A percentile compares a stretch with the other conserved stretches of the same genome.
Conservation (phyloP, 2,797 vertebrate genomes). For the Rhyacichthys aspro region DNA sequence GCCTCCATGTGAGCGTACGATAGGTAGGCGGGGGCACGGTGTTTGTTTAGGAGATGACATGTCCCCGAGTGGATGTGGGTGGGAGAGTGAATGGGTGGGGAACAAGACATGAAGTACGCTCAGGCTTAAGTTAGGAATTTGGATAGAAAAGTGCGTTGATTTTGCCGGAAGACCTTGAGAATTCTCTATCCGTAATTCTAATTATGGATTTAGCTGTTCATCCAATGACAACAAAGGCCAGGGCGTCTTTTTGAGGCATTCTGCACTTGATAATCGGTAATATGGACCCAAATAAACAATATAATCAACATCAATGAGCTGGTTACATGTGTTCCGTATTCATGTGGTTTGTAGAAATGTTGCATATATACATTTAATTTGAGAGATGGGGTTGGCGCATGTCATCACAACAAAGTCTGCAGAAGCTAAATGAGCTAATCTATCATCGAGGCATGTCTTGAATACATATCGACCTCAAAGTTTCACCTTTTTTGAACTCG, state of each 20-base stretch:
- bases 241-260: too few species aligned
- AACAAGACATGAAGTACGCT: constrained; percentile 51
- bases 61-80: constrained; percentile 42
- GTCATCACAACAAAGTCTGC: constrained; percentile 53
- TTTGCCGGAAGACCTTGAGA: too few species aligned
- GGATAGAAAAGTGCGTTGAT: too few species aligned
- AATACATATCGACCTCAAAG: constrained; percentile 41
- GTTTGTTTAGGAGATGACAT: constrained; percentile 49
- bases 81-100: constrained; percentile 41
- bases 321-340: too few species aligned
- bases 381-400: constrained; percentile 42
- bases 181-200: too few species aligned
- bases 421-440: constrained; percentile 53
- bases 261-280: too few species aligned
- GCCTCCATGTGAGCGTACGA: constrained; percentile 42
- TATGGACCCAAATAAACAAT: too few species aligned
- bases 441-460: constrained; percentile 38
- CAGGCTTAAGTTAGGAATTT: background rate
- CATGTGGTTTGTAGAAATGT: too few species aligned
- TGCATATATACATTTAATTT: too few species aligned
- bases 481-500: constrained; percentile 43
- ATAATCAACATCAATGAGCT: too few species aligned
- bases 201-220: too few species aligned
- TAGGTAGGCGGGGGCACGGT: constrained; percentile 43
- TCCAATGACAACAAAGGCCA: too few species aligned